Evolutionary conservation across 30 jellyfish, hydroid and myxozoan genomes (phyloP), one percentile per base, ranked within the genome.

Genomic region (Pseudorhiza aurosa): DNA sequence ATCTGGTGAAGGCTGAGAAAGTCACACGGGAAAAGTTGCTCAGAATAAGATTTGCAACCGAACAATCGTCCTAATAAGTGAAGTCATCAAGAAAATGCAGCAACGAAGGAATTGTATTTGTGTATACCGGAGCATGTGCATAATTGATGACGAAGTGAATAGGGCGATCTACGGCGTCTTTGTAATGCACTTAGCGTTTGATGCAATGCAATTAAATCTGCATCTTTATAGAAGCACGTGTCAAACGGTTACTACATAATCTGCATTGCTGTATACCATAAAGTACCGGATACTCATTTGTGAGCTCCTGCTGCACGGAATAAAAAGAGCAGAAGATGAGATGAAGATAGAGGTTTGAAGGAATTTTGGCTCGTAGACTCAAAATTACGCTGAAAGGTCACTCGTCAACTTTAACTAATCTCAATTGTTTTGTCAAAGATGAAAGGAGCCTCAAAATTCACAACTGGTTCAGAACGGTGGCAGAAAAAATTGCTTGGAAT

Each of bases 31-130:
- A 83, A 12, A 47, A 64, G 46, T 79, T 63, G 53, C 58, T 79
- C 39, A 58, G 65, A 79, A 46, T 65, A 18, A 50, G 82, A 79
- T 49, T 62, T 60, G 53, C 35, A 46, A 79, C 70, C 30, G 70
- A 17, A 77, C 89, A 77, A 77, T 77, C 55, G 31, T 37, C 35
- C 90, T 77, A 63, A 77, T 77, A 82, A 77, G 42, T 63, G 30
- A 42, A 79, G 82, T 37, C 75, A 65, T 58, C 77, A 64, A 50
- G 44, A 79, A 58, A 79, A 63, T 79, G 32, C 91, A 79, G 75
- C 91, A 25, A 64, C 91, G 83, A 83, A 83, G 78, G 91, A 79
- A 32, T 79, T 83, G 74, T 70, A 29, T n/a, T 69, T 47, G 77
- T 83, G 68, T 59, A 83, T 83, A 88, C 65, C 88, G 58, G 42